Evolutionary conservation across 92 coral and sea anemone genomes (phyloP), one percentile per base, ranked within the genome.

Genomic region (Actinostola sp.): DNA sequence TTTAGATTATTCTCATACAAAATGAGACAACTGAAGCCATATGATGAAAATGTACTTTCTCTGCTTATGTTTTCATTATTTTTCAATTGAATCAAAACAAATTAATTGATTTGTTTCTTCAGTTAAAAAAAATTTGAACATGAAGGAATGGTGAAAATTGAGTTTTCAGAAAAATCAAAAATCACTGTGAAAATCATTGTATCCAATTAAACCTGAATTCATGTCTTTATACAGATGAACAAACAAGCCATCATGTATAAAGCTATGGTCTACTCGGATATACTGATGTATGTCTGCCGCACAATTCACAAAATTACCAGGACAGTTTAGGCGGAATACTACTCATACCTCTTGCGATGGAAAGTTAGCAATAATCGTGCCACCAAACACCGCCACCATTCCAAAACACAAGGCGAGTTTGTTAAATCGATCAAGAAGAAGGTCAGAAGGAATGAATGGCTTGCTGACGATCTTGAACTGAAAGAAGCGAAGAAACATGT

Each of bases 281-380:
- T 39, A 46, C 28, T 54, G n/a, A 54, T 23, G 6, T 54, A 6
- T 31, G 12, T n/a, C n/a, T n/a, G n/a, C n/a, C n/a, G n/a, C n/a
- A n/a, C n/a, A n/a, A n/a, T n/a, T n/a, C n/a, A n/a, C n/a, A n/a
- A n/a, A n/a, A n/a, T n/a, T n/a, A n/a, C n/a, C n/a, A n/a, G n/a
- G n/a, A n/a, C n/a, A n/a, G n/a, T n/a, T 34, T 15, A 48, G 2
- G 1, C 20, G 32, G 27, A 54, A 30, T 49, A 0, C 5, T n/a
- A 31, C 19, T 20, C 89, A 54, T 72, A 88, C 98, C 98, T 93
- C 87, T 71, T 84, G 85, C 11, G 99, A 91, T 0, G 99, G 97
- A 46, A 95, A 95, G 43, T 95, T 95, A 12, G 99, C 99, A 72
- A 95, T 86, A 63, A 95, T 86, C 0, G 99, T 88, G 0, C 92